Evolutionary conservation across 1,140 invertebrate species (phyloP), one percentile per base, ranked within the genome.

Genomic region (Camponotus vicinus): DNA sequence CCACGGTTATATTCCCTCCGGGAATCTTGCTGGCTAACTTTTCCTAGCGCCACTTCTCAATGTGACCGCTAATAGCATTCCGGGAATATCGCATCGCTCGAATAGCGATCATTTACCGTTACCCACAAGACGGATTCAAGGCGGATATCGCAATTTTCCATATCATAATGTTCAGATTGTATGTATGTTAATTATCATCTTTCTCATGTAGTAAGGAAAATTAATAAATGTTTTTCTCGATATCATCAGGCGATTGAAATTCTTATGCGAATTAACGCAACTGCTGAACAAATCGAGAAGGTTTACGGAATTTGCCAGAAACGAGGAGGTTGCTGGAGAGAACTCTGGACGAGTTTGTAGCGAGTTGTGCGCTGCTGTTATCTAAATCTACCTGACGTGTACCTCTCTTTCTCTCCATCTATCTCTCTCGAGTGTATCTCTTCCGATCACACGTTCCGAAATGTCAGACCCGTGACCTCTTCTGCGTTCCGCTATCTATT

Each of bases 371-470:
- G 52, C 8, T 45, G 49, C 21, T 70, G 87, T 87, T 92, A 92
- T 91, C 91, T 91, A 75, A 89, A 92, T 91, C 91, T 92, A 66
- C 79, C 32, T 45, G 71, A 42, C 42, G 42, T 11, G 42, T 7
- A 7, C 8, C 42, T 9, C 42, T 45, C 45, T 49, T 13, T 45
- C 3, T 13, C 42, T 45, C 42, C 8, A 9, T 45, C 9, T 45
- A 11, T 85, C 70, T 45, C 71, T 64, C 42, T 88, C 87, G 76
- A 45, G 80, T 80, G 88, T 92, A 93, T 94, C 91, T 94, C 91
- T 92, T 92, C 90, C 89, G 88, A 94, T 93, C 93, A 86, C 92
- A 93, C 93, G 92, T 93, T 57, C 93, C 93, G 88, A 94, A 93
- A 93, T 90, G 93, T 92, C 93, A 93, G 91, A 86, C 91, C 89